These are phyloP conservation scores for Agrochola lota DNA, from an alignment of 2,888 invertebrate genomes.

Conservation along the genomic window DNA sequence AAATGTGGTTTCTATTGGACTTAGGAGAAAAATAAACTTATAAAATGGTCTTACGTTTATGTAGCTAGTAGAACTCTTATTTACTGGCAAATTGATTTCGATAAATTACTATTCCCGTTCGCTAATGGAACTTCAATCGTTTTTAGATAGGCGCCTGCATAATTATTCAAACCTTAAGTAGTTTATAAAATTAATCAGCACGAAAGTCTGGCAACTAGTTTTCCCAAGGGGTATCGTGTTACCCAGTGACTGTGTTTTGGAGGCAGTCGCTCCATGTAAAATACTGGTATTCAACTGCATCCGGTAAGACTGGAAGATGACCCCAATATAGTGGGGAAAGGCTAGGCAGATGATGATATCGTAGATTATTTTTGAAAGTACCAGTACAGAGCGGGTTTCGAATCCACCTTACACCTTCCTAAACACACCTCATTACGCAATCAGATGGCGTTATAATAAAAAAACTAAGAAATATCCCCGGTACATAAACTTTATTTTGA, in stretches of 20 bases:
- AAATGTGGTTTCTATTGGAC: constrained; percentile 17
- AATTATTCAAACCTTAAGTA: no score
- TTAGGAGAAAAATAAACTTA: constrained; percentile 15
- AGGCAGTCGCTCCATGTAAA: neutral
- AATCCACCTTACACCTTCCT: no score
- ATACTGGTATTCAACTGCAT: neutral
- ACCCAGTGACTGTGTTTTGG: neutral
- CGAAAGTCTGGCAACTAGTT: neutral
- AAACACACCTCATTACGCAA: no score
- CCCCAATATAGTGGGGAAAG: neutral
- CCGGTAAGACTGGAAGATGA: neutral
- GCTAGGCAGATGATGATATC: no score
- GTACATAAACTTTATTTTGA: no score
- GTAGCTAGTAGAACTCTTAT: neutral
- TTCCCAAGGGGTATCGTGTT: neutral
- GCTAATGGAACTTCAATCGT: neutral
- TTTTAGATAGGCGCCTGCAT: neutral
- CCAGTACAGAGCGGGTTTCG: no score
- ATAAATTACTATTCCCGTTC: neutral
- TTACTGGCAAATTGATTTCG: neutral
- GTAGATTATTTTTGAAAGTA: no score
- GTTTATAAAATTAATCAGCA: no score
- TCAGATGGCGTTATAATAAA: no score
- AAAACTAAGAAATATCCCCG: no score
- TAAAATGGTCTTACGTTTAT: constrained; percentile 10